Base-by-base conservation (phyloP, 2,888 invertebrate genomes). In the Operophtera brumata region DNA sequence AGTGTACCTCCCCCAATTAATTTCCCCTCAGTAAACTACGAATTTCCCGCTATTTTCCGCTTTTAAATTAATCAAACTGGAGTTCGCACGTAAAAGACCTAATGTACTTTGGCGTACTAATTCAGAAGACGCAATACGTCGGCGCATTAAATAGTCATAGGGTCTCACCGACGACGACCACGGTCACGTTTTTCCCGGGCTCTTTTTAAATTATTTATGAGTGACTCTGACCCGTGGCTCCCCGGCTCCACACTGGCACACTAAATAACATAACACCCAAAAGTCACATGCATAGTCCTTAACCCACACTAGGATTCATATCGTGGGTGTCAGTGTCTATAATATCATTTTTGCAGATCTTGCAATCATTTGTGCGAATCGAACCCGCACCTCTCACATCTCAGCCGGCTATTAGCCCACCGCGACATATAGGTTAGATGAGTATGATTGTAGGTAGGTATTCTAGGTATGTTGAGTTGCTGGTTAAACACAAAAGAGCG, bases 151-250 rank as follows among this genome's bases (percentile, higher is more conserved):
- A 82, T 80, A 84, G 78, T 84, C 78, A 86, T 84, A 73, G 66
- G 64, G 67, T 69, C 66, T 69, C 73, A 76, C 76, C 77, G 68
- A 70, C 73, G 68, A 70, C 73, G 73, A 68, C 75, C 81, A 81
- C 78, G 82, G 84, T 83, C 85, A 82, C 76, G 81, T 82, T 86
- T 88, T 87, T 87, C 83, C 79, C 75, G 84, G 60, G 83, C 86
- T 88, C 84, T 84, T 75, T 79, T 80, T 90, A 86, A 85, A 90
- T 90, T 87, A 90, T 90, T 90, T 88, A 90, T 90, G 89, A 89
- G 86, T 77, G 78, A 70, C 75, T 80, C 80, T 82, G 83, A 82
- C 88, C 86, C 80, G 75, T 73, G 68, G 73, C 54, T 43, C n/a
- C 40, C 37, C 34, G 26, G 37, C 37, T 47, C 34, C 40, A 46